These are phyloP conservation scores for Drosophila mimetica DNA, from an alignment of 2,888 invertebrate genomes.

Conservation along the genomic window DNA sequence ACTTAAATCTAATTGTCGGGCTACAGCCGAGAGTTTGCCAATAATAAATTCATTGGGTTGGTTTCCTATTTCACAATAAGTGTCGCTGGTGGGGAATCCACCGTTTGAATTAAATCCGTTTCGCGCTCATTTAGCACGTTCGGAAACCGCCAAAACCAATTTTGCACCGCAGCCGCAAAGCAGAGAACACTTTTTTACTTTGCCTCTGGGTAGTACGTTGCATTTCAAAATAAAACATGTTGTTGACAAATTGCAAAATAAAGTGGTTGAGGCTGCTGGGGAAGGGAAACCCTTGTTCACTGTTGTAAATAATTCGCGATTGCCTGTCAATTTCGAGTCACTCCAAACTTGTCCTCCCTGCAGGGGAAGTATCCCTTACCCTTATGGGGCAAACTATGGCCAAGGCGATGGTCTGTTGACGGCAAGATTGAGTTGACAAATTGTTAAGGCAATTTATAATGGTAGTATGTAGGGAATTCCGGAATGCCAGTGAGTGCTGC, in stretches of 20 bases:
- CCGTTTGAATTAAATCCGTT: conserved; percentile 40
- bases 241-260: conserved; percentile 55
- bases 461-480: background rate
- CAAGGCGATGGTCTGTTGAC: conserved; percentile 47
- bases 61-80: background rate
- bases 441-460: conserved; percentile 56
- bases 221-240: conserved; percentile 37
- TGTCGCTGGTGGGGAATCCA: background rate
- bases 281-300: conserved; percentile 9
- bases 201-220: conserved; percentile 3
- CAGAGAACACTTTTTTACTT: conserved; percentile 49
- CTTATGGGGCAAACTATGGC: conserved; percentile 17
- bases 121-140: conserved; percentile 58
- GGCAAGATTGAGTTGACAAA: conserved; percentile 59
- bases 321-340: conserved; percentile 53
- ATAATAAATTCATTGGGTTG: conserved; percentile 16
- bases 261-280: conserved; percentile 9
- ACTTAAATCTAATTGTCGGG: conserved; percentile 16
- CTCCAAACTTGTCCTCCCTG: conserved; percentile 4
- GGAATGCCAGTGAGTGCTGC: background rate
- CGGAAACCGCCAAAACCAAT: conserved; percentile 56
- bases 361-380: conserved; percentile 14
- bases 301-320: conserved; percentile 65
- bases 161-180: conserved; percentile 56
- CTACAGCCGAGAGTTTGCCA: conserved; percentile 10